Evolutionary conservation across 1,140 invertebrate species (phyloP).

Genomic region (Drosophila oshimai): DNA sequence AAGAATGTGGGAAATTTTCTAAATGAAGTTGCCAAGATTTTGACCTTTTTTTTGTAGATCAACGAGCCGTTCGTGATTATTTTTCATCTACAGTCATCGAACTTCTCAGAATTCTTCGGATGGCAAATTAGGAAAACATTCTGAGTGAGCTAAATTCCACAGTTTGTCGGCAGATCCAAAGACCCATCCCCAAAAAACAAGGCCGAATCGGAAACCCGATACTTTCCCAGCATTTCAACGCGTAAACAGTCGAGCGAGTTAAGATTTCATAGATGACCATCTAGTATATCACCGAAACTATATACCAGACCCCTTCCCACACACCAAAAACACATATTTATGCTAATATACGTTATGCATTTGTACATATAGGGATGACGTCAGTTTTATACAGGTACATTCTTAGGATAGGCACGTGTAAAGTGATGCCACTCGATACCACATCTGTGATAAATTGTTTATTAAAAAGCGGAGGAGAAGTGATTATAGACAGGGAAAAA

Average conservation of each 20-base stretch:
- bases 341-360: slow-evolving; percentile 21
- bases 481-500: neutral
- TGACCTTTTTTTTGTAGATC: neutral
- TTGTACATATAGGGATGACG: slow-evolving; percentile 9
- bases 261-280: slow-evolving; percentile 34
- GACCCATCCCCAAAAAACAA: neutral
- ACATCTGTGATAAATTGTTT: neutral
- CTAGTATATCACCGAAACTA: slow-evolving; percentile 3
- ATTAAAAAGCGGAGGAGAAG: neutral
- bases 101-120: slow-evolving; percentile 9
- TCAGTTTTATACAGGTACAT: neutral
- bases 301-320: slow-evolving; percentile 10
- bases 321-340: slow-evolving; percentile 22
- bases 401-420: slow-evolving; percentile 7
- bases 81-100: neutral
- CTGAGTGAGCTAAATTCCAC: slow-evolving; percentile 15
- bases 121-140: slow-evolving; percentile 21
- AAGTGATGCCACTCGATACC: neutral
- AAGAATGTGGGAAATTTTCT: slow-evolving; percentile 11
- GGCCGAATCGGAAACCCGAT: slow-evolving; percentile 25
- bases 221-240: slow-evolving; percentile 23
- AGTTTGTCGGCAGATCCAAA: slow-evolving; percentile 23
- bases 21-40: neutral
- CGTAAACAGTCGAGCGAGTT: slow-evolving; percentile 7
- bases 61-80: neutral